Percentiles rank a stretch among this genome's conserved stretches.
These are phyloP conservation scores for Hexactinellida sp. DNA, from an alignment of 37 sponge, comb jelly and placozoan genomes.

Conservation along the genomic window DNA sequence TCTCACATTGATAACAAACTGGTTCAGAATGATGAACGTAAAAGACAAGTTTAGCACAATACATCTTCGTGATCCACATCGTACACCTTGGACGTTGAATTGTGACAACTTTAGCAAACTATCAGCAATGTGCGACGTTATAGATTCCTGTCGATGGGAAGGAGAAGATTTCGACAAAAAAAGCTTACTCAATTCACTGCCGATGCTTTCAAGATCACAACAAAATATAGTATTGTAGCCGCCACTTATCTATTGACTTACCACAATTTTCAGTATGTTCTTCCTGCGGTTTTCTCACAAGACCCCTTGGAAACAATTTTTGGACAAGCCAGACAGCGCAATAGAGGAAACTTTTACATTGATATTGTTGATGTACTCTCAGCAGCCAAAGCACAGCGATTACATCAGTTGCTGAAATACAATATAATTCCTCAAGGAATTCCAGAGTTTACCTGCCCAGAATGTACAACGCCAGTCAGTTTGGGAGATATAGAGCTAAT, in stretches of 20 bases:
- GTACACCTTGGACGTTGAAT: not conserved
- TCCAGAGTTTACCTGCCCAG: not conserved
- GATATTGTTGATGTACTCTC: not conserved
- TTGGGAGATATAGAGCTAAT: not conserved
- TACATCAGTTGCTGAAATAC: slow-evolving; percentile 1
- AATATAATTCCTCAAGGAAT: not conserved
- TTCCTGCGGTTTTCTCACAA: slow-evolving; percentile 10
- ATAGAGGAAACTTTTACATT: not conserved
- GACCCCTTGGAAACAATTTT: not conserved
- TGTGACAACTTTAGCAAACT: not conserved
- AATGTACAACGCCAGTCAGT: not conserved
- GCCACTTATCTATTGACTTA: not conserved
- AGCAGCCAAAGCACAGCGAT: not conserved
- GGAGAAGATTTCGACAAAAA: not conserved
- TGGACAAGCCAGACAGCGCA: not conserved
- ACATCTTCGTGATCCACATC: not conserved
- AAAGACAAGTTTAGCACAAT: not conserved
- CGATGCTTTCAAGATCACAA: not conserved
- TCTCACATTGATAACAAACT: not conserved
- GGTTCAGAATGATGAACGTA: not conserved
- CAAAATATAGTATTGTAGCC: not conserved
- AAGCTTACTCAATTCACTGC: not conserved
- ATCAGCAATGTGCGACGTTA: not conserved
- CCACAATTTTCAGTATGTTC: not conserved
- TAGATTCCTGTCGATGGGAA: slow-evolving; percentile 1